Conservation (phyloP, 2,888 invertebrate genomes). For the Galerucella calmariensis region DNA sequence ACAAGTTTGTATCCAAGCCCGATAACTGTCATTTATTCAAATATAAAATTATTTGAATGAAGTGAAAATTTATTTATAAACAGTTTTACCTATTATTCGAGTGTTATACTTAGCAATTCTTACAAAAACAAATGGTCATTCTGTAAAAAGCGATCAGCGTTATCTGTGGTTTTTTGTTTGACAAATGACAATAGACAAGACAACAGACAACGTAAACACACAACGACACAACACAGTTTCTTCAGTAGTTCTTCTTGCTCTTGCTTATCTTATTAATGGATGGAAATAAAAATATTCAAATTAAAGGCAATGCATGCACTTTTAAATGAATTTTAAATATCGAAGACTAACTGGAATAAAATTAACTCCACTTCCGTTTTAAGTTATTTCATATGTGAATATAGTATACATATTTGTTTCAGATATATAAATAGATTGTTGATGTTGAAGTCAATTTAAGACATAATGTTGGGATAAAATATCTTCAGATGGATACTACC, state of each 20-base stretch:
- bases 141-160: neutral
- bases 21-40: too few species aligned
- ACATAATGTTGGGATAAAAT: conserved; percentile 15
- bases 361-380: neutral
- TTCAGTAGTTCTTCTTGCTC: conserved; percentile 7
- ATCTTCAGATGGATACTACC: conserved; percentile 45
- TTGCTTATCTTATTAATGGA: conserved; percentile 3
- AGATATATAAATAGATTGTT: conserved; percentile 15
- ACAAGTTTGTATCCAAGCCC: neutral
- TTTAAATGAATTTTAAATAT: neutral
- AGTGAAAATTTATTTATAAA: too few species aligned
- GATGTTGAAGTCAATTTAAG: neutral
- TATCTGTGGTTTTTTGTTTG: neutral
- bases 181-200: conserved; percentile 9
- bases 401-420: conserved; percentile 1
- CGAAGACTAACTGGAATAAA: neutral
- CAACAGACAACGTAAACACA: conserved; percentile 13
- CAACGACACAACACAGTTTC: too few species aligned
- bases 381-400: neutral
- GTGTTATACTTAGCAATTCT: too few species aligned
- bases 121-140: too few species aligned
- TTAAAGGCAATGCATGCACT: neutral
- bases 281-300: conserved; percentile 10
- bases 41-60: too few species aligned
- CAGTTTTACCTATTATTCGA: too few species aligned